These are phyloP conservation scores for Tethya wilhelma DNA, from an alignment of 37 sponge, comb jelly and placozoan species.

Conservation along the genomic window DNA sequence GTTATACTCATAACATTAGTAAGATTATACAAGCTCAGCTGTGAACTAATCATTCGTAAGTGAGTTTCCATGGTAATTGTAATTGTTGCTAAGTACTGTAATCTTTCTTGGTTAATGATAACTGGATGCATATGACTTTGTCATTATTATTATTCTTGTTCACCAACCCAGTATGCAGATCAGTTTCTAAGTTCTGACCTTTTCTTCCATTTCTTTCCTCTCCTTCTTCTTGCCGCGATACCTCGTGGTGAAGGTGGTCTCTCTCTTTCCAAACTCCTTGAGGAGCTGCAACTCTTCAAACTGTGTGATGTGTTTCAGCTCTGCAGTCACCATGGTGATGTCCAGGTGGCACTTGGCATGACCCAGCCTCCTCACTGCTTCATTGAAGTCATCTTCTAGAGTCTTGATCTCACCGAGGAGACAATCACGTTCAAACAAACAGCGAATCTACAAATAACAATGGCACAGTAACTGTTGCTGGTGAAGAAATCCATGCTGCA, in stretches of 20 bases:
- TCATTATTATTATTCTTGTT: no score
- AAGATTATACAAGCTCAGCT: no score
- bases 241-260: constrained; percentile 72
- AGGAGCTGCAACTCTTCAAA: constrained; percentile 94
- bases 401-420: constrained; percentile 69
- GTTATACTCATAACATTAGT: no score
- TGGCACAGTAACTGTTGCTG: not conserved
- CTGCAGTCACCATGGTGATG: constrained; percentile 70
- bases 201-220: constrained; percentile 72
- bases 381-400: constrained; percentile 76
- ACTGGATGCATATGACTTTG: no score
- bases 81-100: no score
- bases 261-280: constrained; percentile 99
- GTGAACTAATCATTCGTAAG: no score
- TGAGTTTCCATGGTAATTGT: no score
- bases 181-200: constrained; percentile 50
- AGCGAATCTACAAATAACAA: constrained; percentile 5
- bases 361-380: constrained; percentile 58
- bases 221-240: constrained; percentile 83
- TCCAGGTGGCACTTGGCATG: constrained; percentile 79
- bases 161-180: not conserved
- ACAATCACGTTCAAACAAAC: constrained; percentile 54
- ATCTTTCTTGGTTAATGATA: no score
- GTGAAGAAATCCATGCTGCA: not conserved
- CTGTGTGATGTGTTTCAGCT: constrained; percentile 82